Base-by-base conservation (phyloP, 2,888 invertebrate species). In the Choreutis nemorana region DNA sequence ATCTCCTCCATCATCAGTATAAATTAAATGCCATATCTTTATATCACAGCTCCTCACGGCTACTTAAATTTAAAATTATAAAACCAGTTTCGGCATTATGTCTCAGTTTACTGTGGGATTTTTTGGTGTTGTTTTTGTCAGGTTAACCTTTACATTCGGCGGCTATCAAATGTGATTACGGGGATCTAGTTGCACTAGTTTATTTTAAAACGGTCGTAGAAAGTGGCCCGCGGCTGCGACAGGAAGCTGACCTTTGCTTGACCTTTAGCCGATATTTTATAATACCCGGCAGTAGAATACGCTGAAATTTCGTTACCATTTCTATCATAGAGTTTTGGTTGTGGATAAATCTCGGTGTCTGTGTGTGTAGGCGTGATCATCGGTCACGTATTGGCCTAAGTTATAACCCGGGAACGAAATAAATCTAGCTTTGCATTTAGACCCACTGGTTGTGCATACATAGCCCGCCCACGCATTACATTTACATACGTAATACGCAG, bases 301-400 rank as follows among this genome's bases (percentile, higher is more conserved):
- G 12, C 15, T 52, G 50, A 54, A 58, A 61, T 57, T 63, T 50
- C 45, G 66, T 61, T 70, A 67, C 70, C 58, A 70, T 68, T 72
- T 66, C 59, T 42, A 42, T 54, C 58, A 59, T 64, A 35, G 22
- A 23, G 31, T 26, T 26, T 48, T 47, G 36, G 28, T 51, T 46
- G 45, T 52, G 57, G 54, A 58, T 56, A 55, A 55, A 57, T 51
- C 50, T 46, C 44, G 44, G 40, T 32, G 34, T 14, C 13, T 41
- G 31, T 35, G 40, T 30, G 35, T 33, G 63, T 68, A 56, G 67
- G 70, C 72, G 75, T 75, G 72, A 70, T 57, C 56, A 67, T 68
- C 63, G 68, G 71, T 73, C 73, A 75, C 71, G 75, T 72, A 67
- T 67, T 61, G 58, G 55, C 54, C 60, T 63, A 56, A 75, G 66